These are phyloP conservation scores for Boulengeromyrus knoepffleri DNA, from an alignment of 2,113 vertebrate genomes.

Conservation along the genomic window DNA sequence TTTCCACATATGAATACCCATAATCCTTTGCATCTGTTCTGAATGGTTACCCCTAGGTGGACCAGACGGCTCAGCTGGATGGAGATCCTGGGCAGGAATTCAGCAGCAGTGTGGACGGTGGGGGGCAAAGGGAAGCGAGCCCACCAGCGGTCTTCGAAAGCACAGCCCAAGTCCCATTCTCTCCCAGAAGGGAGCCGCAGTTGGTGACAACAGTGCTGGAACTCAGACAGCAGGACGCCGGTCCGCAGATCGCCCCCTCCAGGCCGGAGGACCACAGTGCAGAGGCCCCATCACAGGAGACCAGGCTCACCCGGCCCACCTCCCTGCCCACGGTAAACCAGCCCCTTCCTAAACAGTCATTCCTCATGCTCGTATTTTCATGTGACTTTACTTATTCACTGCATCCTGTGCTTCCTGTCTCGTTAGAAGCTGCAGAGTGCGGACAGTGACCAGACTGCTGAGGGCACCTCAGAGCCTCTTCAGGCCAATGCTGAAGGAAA, in stretches of 20 bases:
- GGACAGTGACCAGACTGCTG: slow-evolving; percentile 20
- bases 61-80: slow-evolving; percentile 73
- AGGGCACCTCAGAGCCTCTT: background rate
- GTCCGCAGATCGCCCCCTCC: background rate
- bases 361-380: background rate
- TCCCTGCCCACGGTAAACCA: slow-evolving; percentile 49
- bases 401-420: background rate
- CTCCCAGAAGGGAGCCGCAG: background rate
- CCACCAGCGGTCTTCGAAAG: slow-evolving; percentile 47
- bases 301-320: slow-evolving; percentile 41
- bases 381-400: background rate
- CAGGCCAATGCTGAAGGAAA: slow-evolving; percentile 22
- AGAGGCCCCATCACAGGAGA: slow-evolving; percentile 12
- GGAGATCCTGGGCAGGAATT: slow-evolving; percentile 50
- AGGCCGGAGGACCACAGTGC: background rate
- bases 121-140: slow-evolving; percentile 52
- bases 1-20: background rate
- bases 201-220: background rate
- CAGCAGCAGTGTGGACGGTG: slow-evolving; percentile 30
- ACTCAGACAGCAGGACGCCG: background rate
- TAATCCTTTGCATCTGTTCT: background rate
- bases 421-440: slow-evolving; percentile 44
- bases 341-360: background rate
- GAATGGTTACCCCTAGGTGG: slow-evolving; percentile 51
- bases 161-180: slow-evolving; percentile 34